Conservation (phyloP, 1,140 invertebrate genomes). For the Drosophila repletoides region DNA sequence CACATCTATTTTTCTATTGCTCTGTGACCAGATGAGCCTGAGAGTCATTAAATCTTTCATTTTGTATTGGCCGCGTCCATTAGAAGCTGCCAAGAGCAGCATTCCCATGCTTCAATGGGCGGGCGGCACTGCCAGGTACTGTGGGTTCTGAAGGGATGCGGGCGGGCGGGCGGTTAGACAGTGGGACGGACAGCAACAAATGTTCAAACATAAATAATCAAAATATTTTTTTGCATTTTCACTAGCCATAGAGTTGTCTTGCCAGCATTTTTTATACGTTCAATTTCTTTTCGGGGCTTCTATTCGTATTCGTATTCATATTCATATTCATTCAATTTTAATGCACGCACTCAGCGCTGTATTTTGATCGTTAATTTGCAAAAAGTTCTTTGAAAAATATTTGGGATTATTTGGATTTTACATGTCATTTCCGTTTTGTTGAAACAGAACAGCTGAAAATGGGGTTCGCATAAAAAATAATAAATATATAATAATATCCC, state of each 20-base stretch:
- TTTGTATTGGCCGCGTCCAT: conserved; percentile 76
- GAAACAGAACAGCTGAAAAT: conserved; percentile 57
- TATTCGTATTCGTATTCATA: background rate
- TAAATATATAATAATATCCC: conserved; percentile 7
- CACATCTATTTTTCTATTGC: too few relatives aligned
- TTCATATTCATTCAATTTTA: conserved; percentile 20
- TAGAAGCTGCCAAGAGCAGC: conserved; percentile 62
- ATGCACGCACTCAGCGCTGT: conserved; percentile 54
- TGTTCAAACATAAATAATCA: conserved; percentile 77
- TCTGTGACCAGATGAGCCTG: conserved; percentile 39
- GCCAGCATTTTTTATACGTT: conserved; percentile 53
- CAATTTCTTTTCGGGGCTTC: conserved; percentile 19
- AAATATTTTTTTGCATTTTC: conserved; percentile 18
- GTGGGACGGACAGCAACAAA: conserved; percentile 73
- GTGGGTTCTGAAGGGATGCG: background rate
- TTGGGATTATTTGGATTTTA: conserved; percentile 53
- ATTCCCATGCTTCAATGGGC: conserved; percentile 74
- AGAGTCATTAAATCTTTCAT: conserved; percentile 80
- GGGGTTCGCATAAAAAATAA: conserved; percentile 14
- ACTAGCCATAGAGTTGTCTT: conserved; percentile 54
- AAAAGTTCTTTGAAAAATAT: conserved; percentile 52
- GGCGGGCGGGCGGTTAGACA: background rate
- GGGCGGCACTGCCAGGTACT: conserved; percentile 63
- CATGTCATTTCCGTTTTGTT: conserved; percentile 52
- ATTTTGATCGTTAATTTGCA: conserved; percentile 68